These are phyloP conservation scores for Apotomis betuletana DNA, from an alignment of 2,888 invertebrate genomes.

Conservation along the genomic window DNA sequence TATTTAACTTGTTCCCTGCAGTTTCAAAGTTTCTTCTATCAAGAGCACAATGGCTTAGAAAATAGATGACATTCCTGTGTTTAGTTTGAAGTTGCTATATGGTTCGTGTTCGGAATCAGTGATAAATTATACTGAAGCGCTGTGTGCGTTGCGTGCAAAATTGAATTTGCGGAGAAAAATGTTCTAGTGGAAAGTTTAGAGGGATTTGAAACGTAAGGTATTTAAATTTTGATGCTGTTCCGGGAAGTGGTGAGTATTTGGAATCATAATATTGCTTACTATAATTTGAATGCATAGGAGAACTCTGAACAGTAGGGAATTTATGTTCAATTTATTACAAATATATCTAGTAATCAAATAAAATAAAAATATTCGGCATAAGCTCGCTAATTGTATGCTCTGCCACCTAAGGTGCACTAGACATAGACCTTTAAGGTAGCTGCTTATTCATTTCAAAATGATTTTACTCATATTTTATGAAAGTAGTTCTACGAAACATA, in stretches of 20 bases:
- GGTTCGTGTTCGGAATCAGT: slow-evolving; percentile 28
- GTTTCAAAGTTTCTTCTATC: slow-evolving; percentile 58
- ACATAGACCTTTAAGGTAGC: no score
- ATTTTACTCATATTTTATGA: no score
- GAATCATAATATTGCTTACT: background rate
- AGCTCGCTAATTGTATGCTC: no score
- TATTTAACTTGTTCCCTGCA: slow-evolving; percentile 71
- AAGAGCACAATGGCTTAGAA: slow-evolving; percentile 61
- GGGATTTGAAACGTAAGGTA: slow-evolving; percentile 17
- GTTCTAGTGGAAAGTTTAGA: slow-evolving; percentile 27
- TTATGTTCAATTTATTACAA: no score
- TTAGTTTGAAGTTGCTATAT: slow-evolving; percentile 43
- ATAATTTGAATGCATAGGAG: background rate
- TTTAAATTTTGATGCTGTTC: slow-evolving; percentile 26
- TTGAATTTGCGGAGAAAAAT: slow-evolving; percentile 35
- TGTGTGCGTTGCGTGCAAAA: slow-evolving; percentile 30
- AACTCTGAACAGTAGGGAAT: no score
- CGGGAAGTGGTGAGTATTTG: slow-evolving; percentile 3
- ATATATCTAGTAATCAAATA: no score
- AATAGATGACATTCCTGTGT: slow-evolving; percentile 55
- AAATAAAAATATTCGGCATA: no score
- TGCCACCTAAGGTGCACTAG: no score
- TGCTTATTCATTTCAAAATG: no score
- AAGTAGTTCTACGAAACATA: no score
- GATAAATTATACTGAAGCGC: slow-evolving; percentile 37